Conservation (phyloP, 2,888 invertebrate genomes). For the Sminthurinus aureus region DNA sequence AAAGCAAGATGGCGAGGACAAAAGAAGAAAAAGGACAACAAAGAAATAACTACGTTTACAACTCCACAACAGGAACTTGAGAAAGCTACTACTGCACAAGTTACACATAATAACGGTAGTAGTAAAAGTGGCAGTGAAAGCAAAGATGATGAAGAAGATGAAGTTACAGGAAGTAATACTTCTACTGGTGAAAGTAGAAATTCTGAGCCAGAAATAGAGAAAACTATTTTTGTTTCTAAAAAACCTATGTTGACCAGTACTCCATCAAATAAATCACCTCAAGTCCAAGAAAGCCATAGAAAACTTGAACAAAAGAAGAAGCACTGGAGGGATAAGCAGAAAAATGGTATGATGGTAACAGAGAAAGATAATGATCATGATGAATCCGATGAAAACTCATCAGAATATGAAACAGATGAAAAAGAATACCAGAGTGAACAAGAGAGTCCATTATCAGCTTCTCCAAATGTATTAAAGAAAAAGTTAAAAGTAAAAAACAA, state of each 20-base stretch:
- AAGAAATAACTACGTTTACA: not conserved
- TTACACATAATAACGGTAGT: not conserved
- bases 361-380: not conserved
- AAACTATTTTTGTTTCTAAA: conserved; percentile 3
- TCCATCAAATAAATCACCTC: not conserved
- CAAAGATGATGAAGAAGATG: not conserved
- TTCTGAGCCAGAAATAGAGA: conserved; percentile 9
- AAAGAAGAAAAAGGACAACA: conserved; percentile 6
- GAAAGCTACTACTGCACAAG: too few species aligned
- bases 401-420: not conserved
- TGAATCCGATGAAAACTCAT: not conserved
- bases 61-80: not conserved
- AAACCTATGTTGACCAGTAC: not conserved
- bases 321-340: not conserved
- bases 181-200: not conserved
- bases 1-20: conserved; percentile 25
- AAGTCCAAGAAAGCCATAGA: not conserved
- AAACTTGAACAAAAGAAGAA: not conserved
- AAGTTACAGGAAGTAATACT: not conserved
- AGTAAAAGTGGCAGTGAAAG: not conserved
- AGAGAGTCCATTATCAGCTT: not conserved
- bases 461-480: conserved; percentile 10
- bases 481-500: conserved; percentile 29
- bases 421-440: not conserved
- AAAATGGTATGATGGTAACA: not conserved